Base-by-base conservation (phyloP, 2,888 invertebrate species). In the Achlya flavicornis region DNA sequence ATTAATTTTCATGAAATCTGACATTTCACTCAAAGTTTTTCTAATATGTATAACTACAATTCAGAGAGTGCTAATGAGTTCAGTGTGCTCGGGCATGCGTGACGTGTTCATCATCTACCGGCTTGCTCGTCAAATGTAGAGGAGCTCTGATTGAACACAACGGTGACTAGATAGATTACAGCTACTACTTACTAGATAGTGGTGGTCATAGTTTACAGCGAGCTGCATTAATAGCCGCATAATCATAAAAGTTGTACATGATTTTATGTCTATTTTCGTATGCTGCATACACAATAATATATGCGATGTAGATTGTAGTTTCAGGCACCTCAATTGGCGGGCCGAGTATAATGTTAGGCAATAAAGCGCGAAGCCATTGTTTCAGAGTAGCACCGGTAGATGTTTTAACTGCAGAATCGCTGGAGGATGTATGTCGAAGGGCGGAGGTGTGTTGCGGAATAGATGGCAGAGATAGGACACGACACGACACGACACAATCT, bases 381-480 rank as follows among this genome's bases (percentile, higher is more conserved):
- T 19, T 53, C 10, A 19, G 53, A 53, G 10, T 53, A 53, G 48
- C 16, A 53, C 53, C 19, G 53, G 16, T 10, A 53, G 53, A 16
- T 8, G 10, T 48, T 16, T 7, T 53, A 10, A 7, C 10, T 46
- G 5, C n/a, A n/a, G 46, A 46, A 19, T 19, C 53, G 19, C 19
- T 19, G 53, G 53, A 53, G 53, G 53, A 53, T 19, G 53, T 53
- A 8, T 53, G 53, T 53, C 53, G 53, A 53, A 53, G 53, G 53
- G 53, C 53, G 53, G 53, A 53, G 53, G 19, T 16, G 46, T 10
- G 12, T 53, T 53, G 53, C 53, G 19, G 53, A 53, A 53, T 19
- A 19, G 10, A 53, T 53, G 53, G 46, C n/a, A 7, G 46, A 53
- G 10, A 16, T 19, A 19, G 10, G 19, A 14, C 48, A 48, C 16